Base-by-base conservation (phyloP, 2,113 vertebrate genomes). In the Nipponia nippon region DNA sequence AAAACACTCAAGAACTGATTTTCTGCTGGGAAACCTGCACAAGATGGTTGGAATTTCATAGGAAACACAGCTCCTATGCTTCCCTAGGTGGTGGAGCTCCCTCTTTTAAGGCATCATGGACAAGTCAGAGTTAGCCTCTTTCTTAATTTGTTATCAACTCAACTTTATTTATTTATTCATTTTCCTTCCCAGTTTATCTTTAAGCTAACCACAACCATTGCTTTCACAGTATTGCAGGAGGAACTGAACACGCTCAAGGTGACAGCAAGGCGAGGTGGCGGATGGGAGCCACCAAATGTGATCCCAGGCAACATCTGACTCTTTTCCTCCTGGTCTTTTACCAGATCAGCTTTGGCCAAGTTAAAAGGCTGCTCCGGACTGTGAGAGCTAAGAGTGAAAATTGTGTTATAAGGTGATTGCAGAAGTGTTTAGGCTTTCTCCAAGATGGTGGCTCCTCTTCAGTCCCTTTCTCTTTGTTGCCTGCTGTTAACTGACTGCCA, bases 1-100 rank as follows among this genome's bases (percentile, higher is more conserved):
- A 95, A 97, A 97, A 95, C 91, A 95, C 66, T 94, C 95, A 96
- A 95, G 69, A 65, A 94, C 84, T 87, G 95, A 95, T 92, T 96
- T 96, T 95, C 77, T 97, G 44, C 73, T 92, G 83, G 87, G 91
- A 95, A 97, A 92, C 58, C 79, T 90, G 42, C 29, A 62, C 29
- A 7, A 95, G 73, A 6, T 61, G 77, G 65, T 87, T 47, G 77
- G 83, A 75, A 89, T 93, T 90, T 86, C 72, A 71, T 56, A n/a
- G 94, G 70, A 89, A 95, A 76, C 34, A 71, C 69, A 67, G 13
- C 8, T 23, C 17, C 76, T 11, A 6, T 1, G 9, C 22, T 85
- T 95, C 34, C 70, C 44, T 42, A 84, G 70, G 63, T 89, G 81
- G 65, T 65, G 61, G 86, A 95, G 90, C 85, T 92, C 95, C 92